These are phyloP conservation scores for Abrostola triplasia DNA, from an alignment of 2,888 invertebrate species.

Conservation along the genomic window DNA sequence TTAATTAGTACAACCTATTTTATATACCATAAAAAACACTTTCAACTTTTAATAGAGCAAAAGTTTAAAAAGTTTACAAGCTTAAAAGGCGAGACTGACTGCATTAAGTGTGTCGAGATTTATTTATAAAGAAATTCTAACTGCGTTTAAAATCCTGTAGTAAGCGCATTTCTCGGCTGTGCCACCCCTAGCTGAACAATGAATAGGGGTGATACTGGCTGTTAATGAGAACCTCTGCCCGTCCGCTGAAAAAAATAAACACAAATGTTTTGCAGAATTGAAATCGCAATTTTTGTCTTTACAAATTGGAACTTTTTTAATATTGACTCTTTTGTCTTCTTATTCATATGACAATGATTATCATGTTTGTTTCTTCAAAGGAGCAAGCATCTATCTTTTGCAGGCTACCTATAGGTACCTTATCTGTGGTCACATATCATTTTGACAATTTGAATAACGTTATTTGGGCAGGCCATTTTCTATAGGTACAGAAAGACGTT, in stretches of 20 bases:
- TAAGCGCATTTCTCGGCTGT: conserved; percentile 11
- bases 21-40: not conserved
- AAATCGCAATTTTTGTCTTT: conserved; percentile 16
- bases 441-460: too few relatives aligned
- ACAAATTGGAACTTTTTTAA: conserved; percentile 27
- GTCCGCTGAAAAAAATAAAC: conserved; percentile 23
- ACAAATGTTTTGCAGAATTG: conserved; percentile 24
- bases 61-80: not conserved
- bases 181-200: conserved; percentile 11
- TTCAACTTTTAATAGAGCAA: not conserved
- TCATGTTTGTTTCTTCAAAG: not conserved
- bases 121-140: conserved; percentile 22
- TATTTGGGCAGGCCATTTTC: too few relatives aligned
- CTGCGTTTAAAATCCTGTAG: conserved; percentile 26
- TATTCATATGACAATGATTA: not conserved
- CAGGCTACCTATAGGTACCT: too few relatives aligned
- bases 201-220: conserved; percentile 18
- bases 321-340: conserved; percentile 13
- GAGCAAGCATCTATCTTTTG: too few relatives aligned
- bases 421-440: too few relatives aligned
- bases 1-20: not conserved
- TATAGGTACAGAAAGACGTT: too few relatives aligned
- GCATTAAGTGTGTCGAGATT: conserved; percentile 13
- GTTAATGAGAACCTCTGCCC: conserved; percentile 35
- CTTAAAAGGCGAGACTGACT: conserved; percentile 9